Base-by-base conservation (phyloP, 1,140 invertebrate genomes). In the Patella vulgata region DNA sequence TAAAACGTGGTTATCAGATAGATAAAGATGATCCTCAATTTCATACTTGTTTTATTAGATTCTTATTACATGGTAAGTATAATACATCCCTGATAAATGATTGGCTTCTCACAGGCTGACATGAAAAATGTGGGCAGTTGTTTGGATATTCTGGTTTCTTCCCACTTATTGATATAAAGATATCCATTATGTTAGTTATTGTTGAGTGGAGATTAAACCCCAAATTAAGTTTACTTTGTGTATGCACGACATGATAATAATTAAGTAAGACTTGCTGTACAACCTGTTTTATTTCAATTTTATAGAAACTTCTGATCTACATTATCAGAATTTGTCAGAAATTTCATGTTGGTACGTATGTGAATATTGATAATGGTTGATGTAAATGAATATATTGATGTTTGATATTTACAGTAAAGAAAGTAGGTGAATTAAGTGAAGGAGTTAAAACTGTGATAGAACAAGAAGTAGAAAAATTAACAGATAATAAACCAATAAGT, bases 31-130 rank as follows among this genome's bases (percentile, higher is more conserved):
- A 96, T 87, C 91, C 92, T 21, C 89, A 91, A 70, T 86, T 97
- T 28, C 94, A 96, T 85, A 89, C 90, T 73, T 95, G 93, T 80
- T 81, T 95, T 39, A 88, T 95, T 52, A 88, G 90, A 48, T 95
- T 95, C 67, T 69, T 79, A 57, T 66, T 73, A 56, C 62, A 64
- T 73, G 83, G 84, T 86, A 70, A 74, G 63, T 63, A 36, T 4
- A n/a, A n/a, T n/a, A n/a, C n/a, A n/a, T n/a, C n/a, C n/a, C n/a
- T n/a, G n/a, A n/a, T n/a, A n/a, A n/a, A n/a, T n/a, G n/a, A n/a
- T n/a, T n/a, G n/a, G n/a, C n/a, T n/a, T n/a, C n/a, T n/a, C n/a
- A n/a, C n/a, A n/a, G n/a, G n/a, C n/a, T n/a, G n/a, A n/a, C n/a
- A n/a, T n/a, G n/a, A n/a, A n/a, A n/a, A n/a, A n/a, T n/a, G n/a